Evolutionary conservation across 2,113 vertebrate genomes (phyloP).

Genomic region (Gallinago jamesoni): DNA sequence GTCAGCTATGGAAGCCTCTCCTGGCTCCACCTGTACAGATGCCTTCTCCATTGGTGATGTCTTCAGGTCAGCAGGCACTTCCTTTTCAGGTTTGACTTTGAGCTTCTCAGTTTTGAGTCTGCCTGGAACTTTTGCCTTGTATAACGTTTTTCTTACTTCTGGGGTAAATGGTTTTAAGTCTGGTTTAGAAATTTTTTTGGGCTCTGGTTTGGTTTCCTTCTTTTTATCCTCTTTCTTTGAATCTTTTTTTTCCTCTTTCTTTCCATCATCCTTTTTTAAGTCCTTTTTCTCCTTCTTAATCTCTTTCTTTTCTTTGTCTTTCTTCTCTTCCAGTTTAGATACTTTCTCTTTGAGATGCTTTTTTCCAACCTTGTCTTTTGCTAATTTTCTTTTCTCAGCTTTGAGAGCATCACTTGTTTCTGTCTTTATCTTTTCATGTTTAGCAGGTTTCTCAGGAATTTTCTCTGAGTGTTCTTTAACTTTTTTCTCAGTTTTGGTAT

Average conservation of each 20-base stretch:
- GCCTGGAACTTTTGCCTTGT: constrained; percentile 89
- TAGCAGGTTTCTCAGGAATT: constrained; percentile 81
- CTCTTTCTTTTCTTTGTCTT: constrained; percentile 97
- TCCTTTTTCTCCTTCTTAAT: constrained; percentile 89
- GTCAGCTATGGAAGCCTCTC: constrained; percentile 69
- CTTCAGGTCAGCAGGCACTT: constrained; percentile 77
- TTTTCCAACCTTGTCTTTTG: constrained; percentile 89
- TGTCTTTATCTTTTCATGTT: constrained; percentile 79
- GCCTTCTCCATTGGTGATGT: constrained; percentile 60
- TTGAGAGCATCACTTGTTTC: constrained; percentile 79
- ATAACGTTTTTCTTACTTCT: constrained; percentile 93
- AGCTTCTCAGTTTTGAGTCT: constrained; percentile 87
- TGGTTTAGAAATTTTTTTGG: constrained; percentile 89
- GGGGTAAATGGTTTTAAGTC: constrained; percentile 95
- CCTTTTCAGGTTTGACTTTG: constrained; percentile 81
- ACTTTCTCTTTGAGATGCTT: constrained; percentile 90
- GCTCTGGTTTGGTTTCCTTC: constrained; percentile 87
- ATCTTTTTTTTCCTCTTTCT: constrained; percentile 93
- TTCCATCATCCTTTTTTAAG: constrained; percentile 88
- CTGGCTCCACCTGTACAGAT: constrained; percentile 29
- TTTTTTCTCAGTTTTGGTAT: constrained; percentile 88
- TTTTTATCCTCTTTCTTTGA: constrained; percentile 91
- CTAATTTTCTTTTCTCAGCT: constrained; percentile 89
- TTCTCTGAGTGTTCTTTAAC: constrained; percentile 82
- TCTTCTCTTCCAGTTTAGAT: constrained; percentile 94